Conservation (phyloP, 2,888 invertebrate species). For the Scaptomyza tumidula region DNA sequence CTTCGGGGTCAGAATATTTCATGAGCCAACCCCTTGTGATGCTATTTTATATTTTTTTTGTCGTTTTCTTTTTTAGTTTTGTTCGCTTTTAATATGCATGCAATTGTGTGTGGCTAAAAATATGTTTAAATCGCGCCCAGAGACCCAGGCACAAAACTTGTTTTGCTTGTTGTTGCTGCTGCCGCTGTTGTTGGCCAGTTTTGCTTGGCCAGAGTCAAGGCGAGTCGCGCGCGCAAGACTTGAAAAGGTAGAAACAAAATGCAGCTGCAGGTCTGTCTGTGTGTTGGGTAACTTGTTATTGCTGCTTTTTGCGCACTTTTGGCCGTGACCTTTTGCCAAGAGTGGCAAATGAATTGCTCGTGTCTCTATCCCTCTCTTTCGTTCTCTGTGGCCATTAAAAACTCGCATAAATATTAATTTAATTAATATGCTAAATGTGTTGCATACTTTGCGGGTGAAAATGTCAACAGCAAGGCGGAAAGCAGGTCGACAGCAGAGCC, state of each 20-base stretch:
- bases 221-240: slow-evolving; percentile 49
- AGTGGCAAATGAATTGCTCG: slow-evolving; percentile 56
- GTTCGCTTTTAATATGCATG: slow-evolving; percentile 72
- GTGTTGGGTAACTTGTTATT: slow-evolving; percentile 64
- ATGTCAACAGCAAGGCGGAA: slow-evolving; percentile 14
- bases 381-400: slow-evolving; percentile 50
- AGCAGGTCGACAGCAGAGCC: slow-evolving; percentile 11
- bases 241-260: slow-evolving; percentile 58
- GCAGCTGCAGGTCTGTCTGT: slow-evolving; percentile 59
- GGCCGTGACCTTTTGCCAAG: slow-evolving; percentile 73
- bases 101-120: slow-evolving; percentile 77
- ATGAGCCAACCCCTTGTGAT: slow-evolving; percentile 59
- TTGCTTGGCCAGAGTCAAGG: slow-evolving; percentile 70
- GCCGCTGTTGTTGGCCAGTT: slow-evolving; percentile 50
- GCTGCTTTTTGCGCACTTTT: slow-evolving; percentile 67
- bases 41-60: slow-evolving; percentile 3
- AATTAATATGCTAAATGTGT: slow-evolving; percentile 62
- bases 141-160: slow-evolving; percentile 66
- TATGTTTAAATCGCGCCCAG: slow-evolving; percentile 79
- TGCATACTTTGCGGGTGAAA: slow-evolving; percentile 73
- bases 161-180: slow-evolving; percentile 27
- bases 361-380: slow-evolving; percentile 6
- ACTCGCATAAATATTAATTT: slow-evolving; percentile 76
- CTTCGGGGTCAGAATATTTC: slow-evolving; percentile 77
- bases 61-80: slow-evolving; percentile 21